Percentiles rank a stretch among this genome's conserved stretches.
phyloP scores from a whole-genome alignment of 2,797 vertebrate genomes.

The Enteromius treurensis region DNA sequence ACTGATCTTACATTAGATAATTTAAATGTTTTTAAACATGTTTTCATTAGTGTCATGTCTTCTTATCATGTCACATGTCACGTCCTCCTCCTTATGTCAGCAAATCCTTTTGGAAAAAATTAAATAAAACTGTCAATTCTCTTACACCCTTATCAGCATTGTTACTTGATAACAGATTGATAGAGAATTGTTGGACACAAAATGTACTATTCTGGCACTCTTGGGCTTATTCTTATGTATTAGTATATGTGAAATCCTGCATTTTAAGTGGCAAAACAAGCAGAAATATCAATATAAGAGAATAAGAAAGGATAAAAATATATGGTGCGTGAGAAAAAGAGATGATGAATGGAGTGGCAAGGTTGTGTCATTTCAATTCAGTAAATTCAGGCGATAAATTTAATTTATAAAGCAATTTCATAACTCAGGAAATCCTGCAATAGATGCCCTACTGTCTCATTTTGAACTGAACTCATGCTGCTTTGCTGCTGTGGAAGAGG shows the following conservation, averaged over 20 bases:
- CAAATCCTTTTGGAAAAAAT: too few relatives aligned
- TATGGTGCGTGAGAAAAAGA: neutral
- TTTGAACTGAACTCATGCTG: slow-evolving; percentile 10
- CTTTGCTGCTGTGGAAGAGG: neutral
- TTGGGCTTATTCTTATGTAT: neutral
- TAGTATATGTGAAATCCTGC: neutral
- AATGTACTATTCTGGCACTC: too few relatives aligned
- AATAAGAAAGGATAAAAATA: neutral
- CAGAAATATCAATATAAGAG: neutral
- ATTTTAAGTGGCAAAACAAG: slow-evolving; percentile 2
- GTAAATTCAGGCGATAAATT: slow-evolving; percentile 28
- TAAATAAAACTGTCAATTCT: too few relatives aligned
- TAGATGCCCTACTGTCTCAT: slow-evolving; percentile 3
- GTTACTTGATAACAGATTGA: too few relatives aligned
- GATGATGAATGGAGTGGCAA: slow-evolving; percentile 35
- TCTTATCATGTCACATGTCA: too few relatives aligned
- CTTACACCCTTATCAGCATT: too few relatives aligned
- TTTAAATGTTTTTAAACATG: too few relatives aligned
- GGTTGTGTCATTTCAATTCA: slow-evolving; percentile 38
- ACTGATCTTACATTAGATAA: too few relatives aligned
- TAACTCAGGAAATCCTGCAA: neutral
- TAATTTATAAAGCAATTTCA: slow-evolving; percentile 25
- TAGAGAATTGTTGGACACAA: too few relatives aligned
- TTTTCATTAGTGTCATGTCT: too few relatives aligned
- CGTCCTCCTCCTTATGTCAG: too few relatives aligned